Evolutionary conservation across 1,140 invertebrate genomes (phyloP).

Genomic region (Agrilus planipennis): DNA sequence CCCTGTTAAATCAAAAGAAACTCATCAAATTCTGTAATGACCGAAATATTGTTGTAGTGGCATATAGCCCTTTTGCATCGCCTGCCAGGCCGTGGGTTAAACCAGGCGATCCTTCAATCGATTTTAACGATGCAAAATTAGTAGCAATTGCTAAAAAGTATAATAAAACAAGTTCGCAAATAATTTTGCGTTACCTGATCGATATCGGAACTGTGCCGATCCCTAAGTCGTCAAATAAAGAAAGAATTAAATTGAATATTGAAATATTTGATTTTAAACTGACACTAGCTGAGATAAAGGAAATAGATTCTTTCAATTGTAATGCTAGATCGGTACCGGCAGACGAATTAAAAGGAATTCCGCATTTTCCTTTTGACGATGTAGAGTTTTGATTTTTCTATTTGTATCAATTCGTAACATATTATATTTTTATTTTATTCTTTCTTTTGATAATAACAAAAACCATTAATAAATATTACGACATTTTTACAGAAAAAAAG

Average conservation of each 20-base stretch:
- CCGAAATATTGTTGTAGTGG: conserved; percentile 53
- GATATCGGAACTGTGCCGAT: conserved; percentile 45
- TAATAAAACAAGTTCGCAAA: conserved; percentile 49
- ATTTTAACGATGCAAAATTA: conserved; percentile 49
- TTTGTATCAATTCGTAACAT: too few species aligned
- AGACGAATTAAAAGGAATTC: conserved; percentile 11
- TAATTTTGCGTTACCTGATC: conserved; percentile 40
- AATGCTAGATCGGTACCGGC: conserved; percentile 23
- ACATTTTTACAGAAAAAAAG: too few species aligned
- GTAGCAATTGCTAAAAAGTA: conserved; percentile 46
- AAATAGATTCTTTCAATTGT: conserved; percentile 30
- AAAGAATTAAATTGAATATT: conserved; percentile 43
- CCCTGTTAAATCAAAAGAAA: conserved; percentile 24
- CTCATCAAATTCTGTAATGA: conserved; percentile 40
- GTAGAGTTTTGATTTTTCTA: conserved; percentile 33
- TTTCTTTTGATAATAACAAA: too few species aligned
- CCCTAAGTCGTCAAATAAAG: conserved; percentile 49
- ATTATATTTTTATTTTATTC: too few species aligned
- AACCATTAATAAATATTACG: too few species aligned
- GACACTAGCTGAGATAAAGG: conserved; percentile 34
- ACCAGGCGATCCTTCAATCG: conserved; percentile 48
- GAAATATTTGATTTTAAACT: conserved; percentile 45
- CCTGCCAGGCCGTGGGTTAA: conserved; percentile 51
- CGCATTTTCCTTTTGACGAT: conserved; percentile 18
- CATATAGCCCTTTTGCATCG: conserved; percentile 67